These are phyloP conservation scores for Eufriesea mexicana DNA, from an alignment of 1,140 invertebrate species.

Conservation along the genomic window DNA sequence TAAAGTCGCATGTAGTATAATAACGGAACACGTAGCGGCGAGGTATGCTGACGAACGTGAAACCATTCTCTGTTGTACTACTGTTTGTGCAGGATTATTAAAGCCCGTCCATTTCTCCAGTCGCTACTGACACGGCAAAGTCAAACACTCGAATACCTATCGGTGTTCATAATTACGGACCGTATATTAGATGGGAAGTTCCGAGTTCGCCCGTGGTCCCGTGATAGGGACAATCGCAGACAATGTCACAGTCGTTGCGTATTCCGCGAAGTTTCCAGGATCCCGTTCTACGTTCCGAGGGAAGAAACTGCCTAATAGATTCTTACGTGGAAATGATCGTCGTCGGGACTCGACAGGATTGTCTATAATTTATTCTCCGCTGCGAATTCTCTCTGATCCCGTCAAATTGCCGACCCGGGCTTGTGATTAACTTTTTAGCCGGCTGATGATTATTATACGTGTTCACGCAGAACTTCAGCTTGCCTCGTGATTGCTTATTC, in stretches of 20 bases:
- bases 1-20: not conserved
- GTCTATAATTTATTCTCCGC: too few relatives aligned
- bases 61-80: slow-evolving; percentile 28
- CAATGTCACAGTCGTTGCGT: not conserved
- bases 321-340: not conserved
- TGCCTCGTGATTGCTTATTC: not conserved
- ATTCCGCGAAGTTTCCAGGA: not conserved
- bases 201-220: not conserved
- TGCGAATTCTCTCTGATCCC: too few relatives aligned
- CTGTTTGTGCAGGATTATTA: slow-evolving; percentile 48
- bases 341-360: not conserved
- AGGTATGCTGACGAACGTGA: slow-evolving; percentile 9
- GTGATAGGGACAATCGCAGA: not conserved
- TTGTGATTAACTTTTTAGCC: not conserved
- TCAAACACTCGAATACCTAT: slow-evolving; percentile 42
- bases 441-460: not conserved
- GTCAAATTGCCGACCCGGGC: too few relatives aligned
- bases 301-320: not conserved
- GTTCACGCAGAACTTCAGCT: not conserved
- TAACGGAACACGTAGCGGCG: not conserved
- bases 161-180: slow-evolving; percentile 22
- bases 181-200: slow-evolving; percentile 11
- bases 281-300: not conserved
- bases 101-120: slow-evolving; percentile 3
- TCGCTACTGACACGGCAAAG: slow-evolving; percentile 14